These are phyloP conservation scores for Bruchidius siliquastri DNA, from an alignment of 2,888 invertebrate genomes.

Conservation along the genomic window DNA sequence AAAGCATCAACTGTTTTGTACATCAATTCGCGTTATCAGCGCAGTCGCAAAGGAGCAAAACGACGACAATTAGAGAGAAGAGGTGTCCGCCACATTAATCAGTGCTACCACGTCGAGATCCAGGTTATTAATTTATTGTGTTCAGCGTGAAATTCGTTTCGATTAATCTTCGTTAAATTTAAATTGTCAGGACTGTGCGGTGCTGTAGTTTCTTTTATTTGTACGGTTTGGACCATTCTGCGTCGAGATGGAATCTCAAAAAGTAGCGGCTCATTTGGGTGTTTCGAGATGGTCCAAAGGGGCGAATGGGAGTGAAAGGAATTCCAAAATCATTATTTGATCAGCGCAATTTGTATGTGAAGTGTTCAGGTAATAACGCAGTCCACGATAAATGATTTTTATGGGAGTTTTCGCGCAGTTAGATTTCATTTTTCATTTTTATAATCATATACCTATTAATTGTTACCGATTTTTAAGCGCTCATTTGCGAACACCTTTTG, in stretches of 20 bases:
- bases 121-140: slow-evolving; percentile 37
- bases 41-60: background rate
- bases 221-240: background rate
- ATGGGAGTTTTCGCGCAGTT: too few species aligned
- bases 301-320: background rate
- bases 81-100: slow-evolving; percentile 34
- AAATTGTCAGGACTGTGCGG: slow-evolving; percentile 33
- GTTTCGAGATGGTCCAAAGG: background rate
- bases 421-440: too few species aligned
- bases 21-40: background rate
- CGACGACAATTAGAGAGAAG: slow-evolving; percentile 1
- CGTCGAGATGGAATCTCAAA: background rate
- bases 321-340: background rate
- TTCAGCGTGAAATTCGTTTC: slow-evolving; percentile 32
- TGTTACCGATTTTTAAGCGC: too few species aligned
- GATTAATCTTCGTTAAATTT: slow-evolving; percentile 46
- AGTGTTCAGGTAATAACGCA: too few species aligned
- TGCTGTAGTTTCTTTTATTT: background rate
- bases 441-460: too few species aligned
- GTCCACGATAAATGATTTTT: too few species aligned
- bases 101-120: slow-evolving; percentile 24
- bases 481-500: too few species aligned
- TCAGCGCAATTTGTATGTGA: background rate
- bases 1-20: background rate
- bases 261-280: background rate